These are phyloP conservation scores for Boulengeromyrus knoepffleri DNA, from an alignment of 2,113 vertebrate species.

Conservation along the genomic window DNA sequence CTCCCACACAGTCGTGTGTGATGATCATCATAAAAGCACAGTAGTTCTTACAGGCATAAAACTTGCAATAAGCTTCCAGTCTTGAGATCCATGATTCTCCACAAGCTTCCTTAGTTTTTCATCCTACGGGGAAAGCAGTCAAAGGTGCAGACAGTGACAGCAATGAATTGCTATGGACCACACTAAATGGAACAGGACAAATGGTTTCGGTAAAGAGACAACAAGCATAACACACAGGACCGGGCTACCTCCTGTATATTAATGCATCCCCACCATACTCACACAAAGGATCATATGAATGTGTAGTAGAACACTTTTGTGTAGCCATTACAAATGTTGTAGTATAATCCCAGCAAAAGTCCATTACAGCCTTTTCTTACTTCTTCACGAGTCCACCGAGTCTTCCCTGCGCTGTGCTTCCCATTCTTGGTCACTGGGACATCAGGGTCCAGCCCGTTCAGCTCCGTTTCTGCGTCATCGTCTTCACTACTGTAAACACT, in stretches of 20 bases:
- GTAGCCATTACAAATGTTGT: background rate
- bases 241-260: background rate
- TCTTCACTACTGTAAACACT: conserved; percentile 98
- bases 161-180: conserved; percentile 12
- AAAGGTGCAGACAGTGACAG: background rate
- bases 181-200: background rate
- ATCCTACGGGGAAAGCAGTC: conserved; percentile 64
- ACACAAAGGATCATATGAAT: background rate
- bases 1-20: background rate
- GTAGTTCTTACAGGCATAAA: conserved; percentile 79
- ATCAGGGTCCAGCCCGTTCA: conserved; percentile 92
- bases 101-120: conserved; percentile 94
- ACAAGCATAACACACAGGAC: background rate
- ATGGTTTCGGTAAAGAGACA: background rate
- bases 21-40: background rate
- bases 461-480: conserved; percentile 89
- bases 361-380: conserved; percentile 50
- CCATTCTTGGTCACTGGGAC: conserved; percentile 77
- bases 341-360: background rate
- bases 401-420: conserved; percentile 91
- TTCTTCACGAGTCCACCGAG: conserved; percentile 95
- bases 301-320: background rate
- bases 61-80: conserved; percentile 95
- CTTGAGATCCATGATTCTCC: conserved; percentile 88
- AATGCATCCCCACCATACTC: background rate